Base-by-base conservation (phyloP, 2,888 invertebrate genomes). In the Leptinotarsa tumamoca region DNA sequence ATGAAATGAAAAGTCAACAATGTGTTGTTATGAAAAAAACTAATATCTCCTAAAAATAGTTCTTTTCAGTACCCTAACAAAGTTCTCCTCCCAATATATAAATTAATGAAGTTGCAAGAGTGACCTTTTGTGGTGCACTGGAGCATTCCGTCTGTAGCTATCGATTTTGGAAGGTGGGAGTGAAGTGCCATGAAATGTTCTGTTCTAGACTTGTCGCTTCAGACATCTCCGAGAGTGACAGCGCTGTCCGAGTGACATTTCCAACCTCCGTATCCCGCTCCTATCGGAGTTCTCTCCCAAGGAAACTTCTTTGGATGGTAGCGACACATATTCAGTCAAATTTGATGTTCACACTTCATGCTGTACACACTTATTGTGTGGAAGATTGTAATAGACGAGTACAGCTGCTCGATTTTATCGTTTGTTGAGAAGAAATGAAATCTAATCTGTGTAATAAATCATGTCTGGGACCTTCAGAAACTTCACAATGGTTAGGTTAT, bases 161-260 rank as follows among this genome's bases (percentile, higher is more conserved):
- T 83, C 78, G 83, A 83, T 83, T 83, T 73, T 75, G 76, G 61
- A 71, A 33, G 33, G 58, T 27, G 71, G 74, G 72, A 77, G 76
- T 73, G 73, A 77, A 80, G 80, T 76, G 78, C 79, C 78, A 75
- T 80, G 76, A 77, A 77, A 78, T 75, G 77, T 81, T 83, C 80
- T 81, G 82, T 81, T 81, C 81, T 80, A 81, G 80, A 83, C 85
- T 84, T 84, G 85, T 83, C 84, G 83, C 80, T 81, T 82, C 81
- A 83, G 87, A 87, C 84, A 85, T 85, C 83, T 84, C 82, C 83
- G 83, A 84, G 85, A 85, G 84, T 85, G 84, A 85, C 85, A 85
- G 85, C 85, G 85, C 83, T 83, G 86, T 85, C 85, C 83, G 83
- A 84, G 84, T 84, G 83, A 83, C 84, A 79, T 78, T 76, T 79